These are phyloP conservation scores for Paragorgia papillata DNA, from an alignment of 92 coral and sea anemone species.

Conservation along the genomic window DNA sequence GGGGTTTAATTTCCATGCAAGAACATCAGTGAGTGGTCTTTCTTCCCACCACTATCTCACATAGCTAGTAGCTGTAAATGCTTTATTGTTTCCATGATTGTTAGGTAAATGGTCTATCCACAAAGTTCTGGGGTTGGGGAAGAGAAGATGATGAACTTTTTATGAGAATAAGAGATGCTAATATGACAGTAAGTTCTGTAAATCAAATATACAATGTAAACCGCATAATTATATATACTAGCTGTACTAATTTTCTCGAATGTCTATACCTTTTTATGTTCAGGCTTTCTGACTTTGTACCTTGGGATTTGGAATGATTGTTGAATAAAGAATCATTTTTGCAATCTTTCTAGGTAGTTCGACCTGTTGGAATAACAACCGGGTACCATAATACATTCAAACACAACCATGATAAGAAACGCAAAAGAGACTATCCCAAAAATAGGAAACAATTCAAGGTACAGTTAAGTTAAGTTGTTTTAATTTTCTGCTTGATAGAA, in stretches of 20 bases:
- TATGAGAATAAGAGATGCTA: conserved; percentile 87
- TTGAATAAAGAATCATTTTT: neutral
- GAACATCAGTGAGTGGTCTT: no score
- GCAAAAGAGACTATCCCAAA: conserved; percentile 86
- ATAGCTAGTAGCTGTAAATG: no score
- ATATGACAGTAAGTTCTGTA: conserved; percentile 64
- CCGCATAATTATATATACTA: no score
- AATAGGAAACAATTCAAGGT: conserved; percentile 80
- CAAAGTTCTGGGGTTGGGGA: conserved; percentile 99
- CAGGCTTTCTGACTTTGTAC: no score
- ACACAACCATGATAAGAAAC: conserved; percentile 81
- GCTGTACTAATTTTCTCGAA: no score
- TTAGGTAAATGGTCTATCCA: conserved; percentile 95
- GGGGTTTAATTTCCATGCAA: no score
- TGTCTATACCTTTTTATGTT: no score
- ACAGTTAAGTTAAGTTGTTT: neutral
- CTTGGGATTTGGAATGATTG: no score
- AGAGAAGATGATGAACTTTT: conserved; percentile 97
- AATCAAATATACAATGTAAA: no score
- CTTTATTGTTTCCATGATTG: neutral
- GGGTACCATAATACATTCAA: conserved; percentile 81
- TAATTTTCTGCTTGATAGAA: no score
- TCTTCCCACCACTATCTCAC: no score
- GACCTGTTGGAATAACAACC: conserved; percentile 66
- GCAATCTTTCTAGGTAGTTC: neutral